phyloP scores from a whole-genome alignment of 2,888 invertebrate species.

The Fabriciana adippe region DNA sequence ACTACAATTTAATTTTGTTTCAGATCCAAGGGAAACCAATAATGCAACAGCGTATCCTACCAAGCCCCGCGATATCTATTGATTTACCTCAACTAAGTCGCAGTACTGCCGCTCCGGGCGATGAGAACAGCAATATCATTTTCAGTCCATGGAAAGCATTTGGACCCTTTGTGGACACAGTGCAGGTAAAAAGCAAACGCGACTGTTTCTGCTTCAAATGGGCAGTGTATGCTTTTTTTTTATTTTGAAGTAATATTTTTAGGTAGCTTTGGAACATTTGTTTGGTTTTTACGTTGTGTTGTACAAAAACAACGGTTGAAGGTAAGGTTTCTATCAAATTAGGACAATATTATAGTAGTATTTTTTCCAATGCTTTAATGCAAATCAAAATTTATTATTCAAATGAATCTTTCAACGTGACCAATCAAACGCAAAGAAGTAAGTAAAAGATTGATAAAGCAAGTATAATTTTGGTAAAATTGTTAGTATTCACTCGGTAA shows the following conservation, averaged over 20 bases:
- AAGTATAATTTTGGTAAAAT: no score
- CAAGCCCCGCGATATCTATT: constrained; percentile 72
- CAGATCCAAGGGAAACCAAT: constrained; percentile 78
- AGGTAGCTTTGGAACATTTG: not conserved
- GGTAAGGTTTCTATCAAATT: no score
- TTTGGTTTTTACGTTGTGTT: no score
- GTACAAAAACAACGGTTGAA: no score
- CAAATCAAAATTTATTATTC: no score
- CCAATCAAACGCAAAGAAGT: no score
- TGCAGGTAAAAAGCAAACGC: constrained; percentile 56
- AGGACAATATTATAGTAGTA: no score
- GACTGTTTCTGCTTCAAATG: constrained; percentile 4
- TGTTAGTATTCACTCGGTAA: no score
- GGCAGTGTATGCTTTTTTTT: not conserved
- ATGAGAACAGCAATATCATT: constrained; percentile 75
- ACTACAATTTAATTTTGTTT: constrained; percentile 21
- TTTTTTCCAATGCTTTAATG: no score
- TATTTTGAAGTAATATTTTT: not conserved
- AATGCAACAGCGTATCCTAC: constrained; percentile 73
- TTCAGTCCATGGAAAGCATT: constrained; percentile 79
- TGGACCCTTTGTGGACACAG: constrained; percentile 75
- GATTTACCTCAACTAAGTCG: constrained; percentile 58
- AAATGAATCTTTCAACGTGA: no score
- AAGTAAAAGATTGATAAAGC: no score
- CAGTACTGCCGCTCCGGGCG: constrained; percentile 59